phyloP scores from a whole-genome alignment of 2,888 invertebrate genomes.

The Diplolepis rosae region DNA sequence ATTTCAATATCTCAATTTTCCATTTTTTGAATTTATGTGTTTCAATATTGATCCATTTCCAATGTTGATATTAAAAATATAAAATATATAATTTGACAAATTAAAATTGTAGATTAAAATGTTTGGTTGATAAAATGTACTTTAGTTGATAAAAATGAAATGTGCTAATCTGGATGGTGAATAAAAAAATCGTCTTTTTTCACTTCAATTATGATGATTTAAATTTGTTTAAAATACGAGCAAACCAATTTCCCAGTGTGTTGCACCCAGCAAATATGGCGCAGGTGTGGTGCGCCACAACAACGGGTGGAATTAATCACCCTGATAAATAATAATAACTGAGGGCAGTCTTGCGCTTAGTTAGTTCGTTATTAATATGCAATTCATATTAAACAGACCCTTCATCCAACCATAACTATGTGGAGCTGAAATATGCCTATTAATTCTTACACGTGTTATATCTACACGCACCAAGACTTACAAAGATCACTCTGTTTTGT shows the following conservation, averaged over 20 bases:
- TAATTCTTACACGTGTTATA: constrained; percentile 7
- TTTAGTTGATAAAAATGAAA: neutral
- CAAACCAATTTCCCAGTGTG: constrained; percentile 56
- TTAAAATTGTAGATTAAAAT: too few species aligned
- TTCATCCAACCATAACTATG: constrained; percentile 54
- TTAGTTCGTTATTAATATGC: constrained; percentile 72
- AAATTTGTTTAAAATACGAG: constrained; percentile 43
- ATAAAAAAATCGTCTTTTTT: neutral
- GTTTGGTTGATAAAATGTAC: neutral
- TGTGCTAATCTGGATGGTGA: neutral
- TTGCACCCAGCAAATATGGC: constrained; percentile 48
- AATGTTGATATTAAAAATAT: too few species aligned
- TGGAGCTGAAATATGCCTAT: constrained; percentile 32
- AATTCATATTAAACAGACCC: constrained; percentile 70
- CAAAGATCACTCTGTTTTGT: constrained; percentile 22
- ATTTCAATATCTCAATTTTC: too few species aligned
- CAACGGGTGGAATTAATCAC: constrained; percentile 69
- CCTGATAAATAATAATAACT: constrained; percentile 72
- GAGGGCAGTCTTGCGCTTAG: constrained; percentile 59
- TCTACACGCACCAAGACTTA: neutral
- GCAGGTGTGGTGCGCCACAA: constrained; percentile 65
- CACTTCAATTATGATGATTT: constrained; percentile 30
- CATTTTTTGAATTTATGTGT: too few species aligned
- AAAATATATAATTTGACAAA: too few species aligned
- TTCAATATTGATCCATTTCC: too few species aligned